Percentiles rank a stretch among this genome's conserved stretches.
Evolutionary conservation across 2,888 invertebrate species (phyloP).

Genomic region (Stegana nigrithorax): DNA sequence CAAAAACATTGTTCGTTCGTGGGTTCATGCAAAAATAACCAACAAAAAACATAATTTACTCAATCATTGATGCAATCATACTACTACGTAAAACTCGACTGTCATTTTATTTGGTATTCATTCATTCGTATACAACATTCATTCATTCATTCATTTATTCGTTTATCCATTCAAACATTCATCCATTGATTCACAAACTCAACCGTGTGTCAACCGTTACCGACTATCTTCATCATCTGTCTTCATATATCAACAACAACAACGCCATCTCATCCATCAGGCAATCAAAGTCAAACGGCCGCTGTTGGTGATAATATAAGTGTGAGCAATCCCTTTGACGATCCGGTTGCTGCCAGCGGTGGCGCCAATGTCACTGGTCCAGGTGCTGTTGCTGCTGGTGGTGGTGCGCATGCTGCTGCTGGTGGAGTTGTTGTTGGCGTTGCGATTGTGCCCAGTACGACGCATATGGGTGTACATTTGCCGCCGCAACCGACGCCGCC

Average conservation of each 20-base stretch:
- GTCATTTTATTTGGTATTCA: too few relatives aligned
- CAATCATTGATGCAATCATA: constrained; percentile 46
- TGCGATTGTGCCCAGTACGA: too few relatives aligned
- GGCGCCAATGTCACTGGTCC: constrained; percentile 25
- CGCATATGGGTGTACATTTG: too few relatives aligned
- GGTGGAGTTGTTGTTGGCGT: constrained; percentile 24
- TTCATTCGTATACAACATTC: constrained; percentile 20
- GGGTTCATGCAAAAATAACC: constrained; percentile 32
- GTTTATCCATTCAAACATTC: constrained; percentile 27
- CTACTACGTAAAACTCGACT: too few relatives aligned
- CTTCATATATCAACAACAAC: constrained; percentile 20
- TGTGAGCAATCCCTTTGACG: constrained; percentile 89
- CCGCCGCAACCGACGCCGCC: constrained; percentile 45
- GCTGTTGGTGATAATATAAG: constrained; percentile 79
- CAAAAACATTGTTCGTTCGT: constrained; percentile 20
- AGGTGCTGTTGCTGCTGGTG: constrained; percentile 37
- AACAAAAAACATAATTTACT: constrained; percentile 34
- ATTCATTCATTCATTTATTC: constrained; percentile 38
- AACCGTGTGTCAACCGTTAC: not conserved
- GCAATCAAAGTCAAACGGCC: constrained; percentile 60
- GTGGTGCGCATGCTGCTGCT: constrained; percentile 28
- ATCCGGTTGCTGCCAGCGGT: constrained; percentile 70
- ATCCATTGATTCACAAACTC: constrained; percentile 34
- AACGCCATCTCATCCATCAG: constrained; percentile 32
- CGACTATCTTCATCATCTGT: constrained; percentile 21